Conservation (phyloP, 2,888 invertebrate genomes). For the Merodon equestris region DNA sequence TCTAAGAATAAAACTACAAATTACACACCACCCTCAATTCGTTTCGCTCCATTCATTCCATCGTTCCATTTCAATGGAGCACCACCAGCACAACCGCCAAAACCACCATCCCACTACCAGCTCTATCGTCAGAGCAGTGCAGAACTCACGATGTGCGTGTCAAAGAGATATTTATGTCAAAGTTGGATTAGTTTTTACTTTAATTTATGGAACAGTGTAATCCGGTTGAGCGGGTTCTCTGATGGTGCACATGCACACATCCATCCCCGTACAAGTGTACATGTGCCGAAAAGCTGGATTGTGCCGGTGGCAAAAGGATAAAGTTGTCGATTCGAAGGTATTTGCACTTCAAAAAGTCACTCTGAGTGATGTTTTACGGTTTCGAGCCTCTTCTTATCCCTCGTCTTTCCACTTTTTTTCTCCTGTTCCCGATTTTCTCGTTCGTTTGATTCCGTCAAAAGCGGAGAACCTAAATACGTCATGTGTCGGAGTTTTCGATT, state of each 20-base stretch:
- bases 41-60: no score
- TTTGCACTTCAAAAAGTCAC: conserved; percentile 47
- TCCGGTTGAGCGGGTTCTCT: conserved; percentile 47
- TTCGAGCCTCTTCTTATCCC: conserved; percentile 7
- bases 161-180: conserved; percentile 65
- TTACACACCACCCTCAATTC: no score
- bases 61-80: no score
- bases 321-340: conserved; percentile 61
- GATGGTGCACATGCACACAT: conserved; percentile 1
- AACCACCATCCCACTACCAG: not conserved
- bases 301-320: conserved; percentile 29
- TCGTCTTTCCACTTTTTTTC: not conserved
- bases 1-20: no score
- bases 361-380: conserved; percentile 31
- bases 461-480: conserved; percentile 44
- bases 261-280: not conserved
- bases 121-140: conserved; percentile 7
- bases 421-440: conserved; percentile 1
- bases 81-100: not conserved
- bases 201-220: conserved; percentile 63
- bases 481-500: conserved; percentile 52
- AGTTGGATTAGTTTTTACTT: conserved; percentile 62
- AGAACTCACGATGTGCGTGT: conserved; percentile 56
- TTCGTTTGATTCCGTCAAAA: not conserved
- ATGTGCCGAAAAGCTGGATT: not conserved